Conservation (phyloP, 2,113 vertebrate genomes). For the Quiscalus mexicanus region DNA sequence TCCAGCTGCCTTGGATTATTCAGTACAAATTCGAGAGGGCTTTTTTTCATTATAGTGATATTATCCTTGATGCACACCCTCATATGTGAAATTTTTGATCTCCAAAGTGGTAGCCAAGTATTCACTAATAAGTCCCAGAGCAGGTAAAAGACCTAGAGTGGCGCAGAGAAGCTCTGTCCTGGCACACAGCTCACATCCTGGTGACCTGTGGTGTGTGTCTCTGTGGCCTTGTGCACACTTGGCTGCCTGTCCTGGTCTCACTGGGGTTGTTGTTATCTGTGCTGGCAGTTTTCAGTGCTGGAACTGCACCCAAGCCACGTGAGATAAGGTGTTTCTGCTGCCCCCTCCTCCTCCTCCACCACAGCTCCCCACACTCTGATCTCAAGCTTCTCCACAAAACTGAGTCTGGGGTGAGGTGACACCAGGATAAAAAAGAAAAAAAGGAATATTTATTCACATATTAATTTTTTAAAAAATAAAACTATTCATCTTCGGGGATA, state of each 20-base stretch:
- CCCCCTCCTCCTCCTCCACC: not conserved
- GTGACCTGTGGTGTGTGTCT: rapidly evolving
- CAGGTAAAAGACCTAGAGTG: not conserved
- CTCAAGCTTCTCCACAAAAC: not conserved
- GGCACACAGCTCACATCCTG: not conserved
- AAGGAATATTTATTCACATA: rapidly evolving
- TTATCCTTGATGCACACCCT: not conserved
- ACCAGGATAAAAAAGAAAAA: not conserved
- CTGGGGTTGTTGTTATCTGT: not conserved
- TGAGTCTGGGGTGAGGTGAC: not conserved
- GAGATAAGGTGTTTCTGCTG: not conserved
- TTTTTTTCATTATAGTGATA: not conserved
- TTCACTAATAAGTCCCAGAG: not conserved
- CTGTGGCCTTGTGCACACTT: not conserved
- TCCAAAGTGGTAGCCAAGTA: not conserved
- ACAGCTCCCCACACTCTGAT: not conserved
- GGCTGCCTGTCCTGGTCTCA: not conserved
- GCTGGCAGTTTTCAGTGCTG: not conserved
- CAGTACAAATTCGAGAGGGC: not conserved
- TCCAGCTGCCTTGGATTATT: not conserved
- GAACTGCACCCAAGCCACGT: not conserved
- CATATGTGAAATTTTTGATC: not conserved
- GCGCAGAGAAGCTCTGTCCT: not conserved
- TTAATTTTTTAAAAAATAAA: not conserved
- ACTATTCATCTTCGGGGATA: not conserved